These are phyloP conservation scores for Coleophora flavipennella DNA, from an alignment of 2,888 invertebrate species.

Conservation along the genomic window DNA sequence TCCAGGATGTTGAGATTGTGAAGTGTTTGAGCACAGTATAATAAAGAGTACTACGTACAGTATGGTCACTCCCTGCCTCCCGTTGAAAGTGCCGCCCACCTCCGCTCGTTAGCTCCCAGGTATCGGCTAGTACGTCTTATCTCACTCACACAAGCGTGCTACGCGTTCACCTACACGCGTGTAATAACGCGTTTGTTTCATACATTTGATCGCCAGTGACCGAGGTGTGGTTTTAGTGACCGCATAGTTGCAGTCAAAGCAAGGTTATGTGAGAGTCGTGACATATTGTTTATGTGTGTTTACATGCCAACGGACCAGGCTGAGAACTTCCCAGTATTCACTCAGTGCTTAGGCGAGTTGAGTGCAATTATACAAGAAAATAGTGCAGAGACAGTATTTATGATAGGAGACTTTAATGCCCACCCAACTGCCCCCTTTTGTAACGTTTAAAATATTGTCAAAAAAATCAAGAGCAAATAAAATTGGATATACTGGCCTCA, in stretches of 20 bases:
- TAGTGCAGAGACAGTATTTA: background rate
- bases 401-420: background rate
- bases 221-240: constrained; percentile 4
- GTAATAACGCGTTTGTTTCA: too few species aligned
- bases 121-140: too few species aligned
- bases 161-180: too few species aligned
- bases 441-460: background rate
- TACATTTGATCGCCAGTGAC: too few species aligned
- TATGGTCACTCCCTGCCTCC: too few species aligned
- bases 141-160: too few species aligned
- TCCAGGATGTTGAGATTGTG: constrained; percentile 3
- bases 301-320: constrained; percentile 10
- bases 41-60: too few species aligned
- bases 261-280: background rate
- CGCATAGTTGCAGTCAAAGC: constrained; percentile 6
- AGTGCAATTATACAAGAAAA: constrained; percentile 6
- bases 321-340: constrained; percentile 4
- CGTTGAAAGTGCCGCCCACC: too few species aligned
- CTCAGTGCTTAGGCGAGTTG: constrained; percentile 5
- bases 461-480: background rate
- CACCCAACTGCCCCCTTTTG: background rate
- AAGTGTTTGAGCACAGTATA: too few species aligned
- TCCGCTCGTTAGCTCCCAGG: too few species aligned
- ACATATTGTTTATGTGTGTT: background rate
- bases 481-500: background rate